Evolutionary conservation across 2,797 vertebrate species (phyloP).

Genomic region (Cryptoprocta ferox): DNA sequence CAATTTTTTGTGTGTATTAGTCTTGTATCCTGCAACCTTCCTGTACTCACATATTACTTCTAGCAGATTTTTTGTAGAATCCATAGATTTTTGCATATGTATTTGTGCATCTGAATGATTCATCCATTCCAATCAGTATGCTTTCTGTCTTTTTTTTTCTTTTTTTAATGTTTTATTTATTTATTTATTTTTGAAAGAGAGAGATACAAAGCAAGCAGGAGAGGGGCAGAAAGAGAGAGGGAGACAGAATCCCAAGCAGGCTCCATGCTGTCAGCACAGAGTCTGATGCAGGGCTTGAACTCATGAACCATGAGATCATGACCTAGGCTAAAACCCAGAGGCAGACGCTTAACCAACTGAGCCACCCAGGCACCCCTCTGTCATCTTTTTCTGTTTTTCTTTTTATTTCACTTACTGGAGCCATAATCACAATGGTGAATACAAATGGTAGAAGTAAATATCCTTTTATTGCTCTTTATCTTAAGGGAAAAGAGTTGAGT

Average conservation of each 20-base stretch:
- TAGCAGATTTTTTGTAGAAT: neutral
- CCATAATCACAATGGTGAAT: neutral
- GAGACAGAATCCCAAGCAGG: too few species aligned
- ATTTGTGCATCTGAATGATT: neutral
- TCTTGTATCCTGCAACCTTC: neutral
- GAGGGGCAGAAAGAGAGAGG: too few species aligned
- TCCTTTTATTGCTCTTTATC: neutral
- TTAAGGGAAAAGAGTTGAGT: neutral
- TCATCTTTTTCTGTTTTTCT: neutral
- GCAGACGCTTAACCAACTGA: too few species aligned
- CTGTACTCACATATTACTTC: neutral
- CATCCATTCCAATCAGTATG: neutral
- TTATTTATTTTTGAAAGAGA: too few species aligned
- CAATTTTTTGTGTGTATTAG: neutral
- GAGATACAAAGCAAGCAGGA: too few species aligned
- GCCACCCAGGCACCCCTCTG: neutral
- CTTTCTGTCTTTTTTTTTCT: neutral
- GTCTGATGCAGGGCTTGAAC: too few species aligned
- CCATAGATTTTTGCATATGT: neutral
- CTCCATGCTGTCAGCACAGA: too few species aligned
- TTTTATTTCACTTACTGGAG: neutral
- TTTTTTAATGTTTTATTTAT: neutral
- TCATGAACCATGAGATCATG: too few species aligned
- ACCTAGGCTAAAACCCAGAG: too few species aligned
- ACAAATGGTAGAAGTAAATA: neutral